Evolutionary conservation across 2,888 invertebrate genomes (phyloP).

Genomic region (Philaethria dido): DNA sequence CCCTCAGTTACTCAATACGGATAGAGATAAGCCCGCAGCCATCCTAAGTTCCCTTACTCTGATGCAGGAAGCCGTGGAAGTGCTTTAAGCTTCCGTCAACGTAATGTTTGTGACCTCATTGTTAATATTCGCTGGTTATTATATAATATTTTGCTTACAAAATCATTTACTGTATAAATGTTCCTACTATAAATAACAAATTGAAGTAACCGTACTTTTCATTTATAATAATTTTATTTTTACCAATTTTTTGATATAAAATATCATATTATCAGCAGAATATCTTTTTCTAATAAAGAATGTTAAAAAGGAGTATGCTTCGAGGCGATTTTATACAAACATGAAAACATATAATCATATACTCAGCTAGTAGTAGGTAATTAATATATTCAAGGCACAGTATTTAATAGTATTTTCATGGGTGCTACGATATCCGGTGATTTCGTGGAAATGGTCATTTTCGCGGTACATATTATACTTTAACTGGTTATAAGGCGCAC

Average conservation of each 20-base stretch:
- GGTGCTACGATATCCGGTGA: constrained; percentile 66
- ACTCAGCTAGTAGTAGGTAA: not conserved
- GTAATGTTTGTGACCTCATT: constrained; percentile 34
- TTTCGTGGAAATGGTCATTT: constrained; percentile 78
- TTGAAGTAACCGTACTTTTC: no score
- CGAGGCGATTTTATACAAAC: not conserved
- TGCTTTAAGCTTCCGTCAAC: constrained; percentile 40
- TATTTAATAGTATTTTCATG: constrained; percentile 48
- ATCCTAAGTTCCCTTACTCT: constrained; percentile 53
- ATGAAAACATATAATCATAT: not conserved
- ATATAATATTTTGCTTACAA: constrained; percentile 25
- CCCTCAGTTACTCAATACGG: constrained; percentile 65
- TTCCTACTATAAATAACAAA: not conserved
- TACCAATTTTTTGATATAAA: no score
- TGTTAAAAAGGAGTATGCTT: no score
- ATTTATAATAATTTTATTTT: no score
- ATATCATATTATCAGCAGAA: no score
- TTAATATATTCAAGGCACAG: constrained; percentile 15
- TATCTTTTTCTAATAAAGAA: no score
- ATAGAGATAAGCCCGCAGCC: constrained; percentile 50
- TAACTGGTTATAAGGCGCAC: constrained; percentile 58
- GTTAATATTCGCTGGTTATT: constrained; percentile 22
- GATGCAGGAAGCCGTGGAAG: constrained; percentile 43
- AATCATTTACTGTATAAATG: not conserved
- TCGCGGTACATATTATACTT: constrained; percentile 63